Evolutionary conservation across 2,888 invertebrate species (phyloP).

Genomic region (Drosophila trichaetosa): DNA sequence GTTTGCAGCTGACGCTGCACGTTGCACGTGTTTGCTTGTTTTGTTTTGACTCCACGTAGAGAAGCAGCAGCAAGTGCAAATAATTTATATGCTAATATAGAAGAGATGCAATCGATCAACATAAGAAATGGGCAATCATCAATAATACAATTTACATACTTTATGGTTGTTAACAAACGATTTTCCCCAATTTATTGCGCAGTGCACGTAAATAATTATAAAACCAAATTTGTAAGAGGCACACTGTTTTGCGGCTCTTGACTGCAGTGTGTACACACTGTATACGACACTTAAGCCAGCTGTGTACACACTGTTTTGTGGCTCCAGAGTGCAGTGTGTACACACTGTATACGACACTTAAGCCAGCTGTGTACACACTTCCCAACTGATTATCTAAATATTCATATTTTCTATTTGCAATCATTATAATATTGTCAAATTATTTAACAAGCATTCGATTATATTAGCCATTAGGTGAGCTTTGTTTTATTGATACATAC

Average conservation of each 20-base stretch:
- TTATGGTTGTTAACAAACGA: conserved; percentile 8
- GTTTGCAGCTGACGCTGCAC: conserved; percentile 45
- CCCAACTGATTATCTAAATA: conserved; percentile 30
- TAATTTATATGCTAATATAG: not conserved
- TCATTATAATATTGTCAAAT: conserved; percentile 1
- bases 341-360: conserved; percentile 28
- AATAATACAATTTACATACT: conserved; percentile 21
- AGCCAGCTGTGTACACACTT: conserved; percentile 34
- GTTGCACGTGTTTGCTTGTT: conserved; percentile 62
- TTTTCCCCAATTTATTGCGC: conserved; percentile 47
- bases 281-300: conserved; percentile 5
- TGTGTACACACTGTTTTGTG: conserved; percentile 20
- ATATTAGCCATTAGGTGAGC: not conserved
- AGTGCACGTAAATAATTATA: conserved; percentile 49
- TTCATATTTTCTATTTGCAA: conserved; percentile 18
- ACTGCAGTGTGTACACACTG: conserved; percentile 41
- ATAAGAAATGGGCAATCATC: not conserved
- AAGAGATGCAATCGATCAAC: not conserved
- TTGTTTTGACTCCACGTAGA: conserved; percentile 22
- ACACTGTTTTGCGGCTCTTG: conserved; percentile 26
- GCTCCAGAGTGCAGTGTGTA: conserved; percentile 15
- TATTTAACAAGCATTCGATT: not conserved
- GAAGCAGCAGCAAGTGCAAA: not conserved
- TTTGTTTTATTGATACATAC: not conserved
- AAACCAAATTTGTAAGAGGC: conserved; percentile 2